These are phyloP conservation scores for Siphamia tubifer DNA, from an alignment of 2,113 vertebrate species.

Conservation along the genomic window DNA sequence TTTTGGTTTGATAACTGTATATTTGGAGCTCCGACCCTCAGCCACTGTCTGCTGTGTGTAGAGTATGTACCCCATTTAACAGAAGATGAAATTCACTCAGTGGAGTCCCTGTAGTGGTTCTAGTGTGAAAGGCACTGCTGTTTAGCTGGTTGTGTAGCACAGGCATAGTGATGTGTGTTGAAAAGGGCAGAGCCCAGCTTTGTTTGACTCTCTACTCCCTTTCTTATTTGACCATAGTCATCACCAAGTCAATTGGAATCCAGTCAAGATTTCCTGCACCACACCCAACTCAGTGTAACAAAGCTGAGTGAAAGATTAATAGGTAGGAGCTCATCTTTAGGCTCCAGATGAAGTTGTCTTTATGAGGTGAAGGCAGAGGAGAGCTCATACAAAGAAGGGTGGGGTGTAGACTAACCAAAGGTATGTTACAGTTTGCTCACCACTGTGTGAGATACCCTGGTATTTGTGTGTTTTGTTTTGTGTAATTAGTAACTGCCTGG, in stretches of 20 bases:
- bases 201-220: constrained; percentile 5
- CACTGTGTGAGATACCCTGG: constrained; percentile 18
- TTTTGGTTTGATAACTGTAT: constrained; percentile 74
- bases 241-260: constrained; percentile 1
- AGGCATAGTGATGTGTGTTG: neutral
- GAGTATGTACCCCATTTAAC: neutral
- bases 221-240: neutral
- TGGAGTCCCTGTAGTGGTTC: constrained; percentile 1
- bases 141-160: neutral
- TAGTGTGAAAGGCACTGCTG: neutral
- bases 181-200: constrained; percentile 84
- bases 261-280: neutral
- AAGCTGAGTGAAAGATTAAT: neutral
- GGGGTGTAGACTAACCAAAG: constrained; percentile 85
- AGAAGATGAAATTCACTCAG: neutral
- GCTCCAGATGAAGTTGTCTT: constrained; percentile 20
- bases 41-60: neutral
- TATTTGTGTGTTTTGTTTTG: constrained; percentile 57
- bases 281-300: too few relatives aligned
- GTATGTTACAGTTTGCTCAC: neutral
- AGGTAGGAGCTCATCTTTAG: constrained; percentile 29
- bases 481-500: constrained; percentile 63
- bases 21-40: constrained; percentile 68
- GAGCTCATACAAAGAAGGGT: neutral
- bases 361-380: constrained; percentile 66